These are phyloP conservation scores for Cetoscarus ocellatus DNA, from an alignment of 2,797 vertebrate genomes.

Conservation along the genomic window DNA sequence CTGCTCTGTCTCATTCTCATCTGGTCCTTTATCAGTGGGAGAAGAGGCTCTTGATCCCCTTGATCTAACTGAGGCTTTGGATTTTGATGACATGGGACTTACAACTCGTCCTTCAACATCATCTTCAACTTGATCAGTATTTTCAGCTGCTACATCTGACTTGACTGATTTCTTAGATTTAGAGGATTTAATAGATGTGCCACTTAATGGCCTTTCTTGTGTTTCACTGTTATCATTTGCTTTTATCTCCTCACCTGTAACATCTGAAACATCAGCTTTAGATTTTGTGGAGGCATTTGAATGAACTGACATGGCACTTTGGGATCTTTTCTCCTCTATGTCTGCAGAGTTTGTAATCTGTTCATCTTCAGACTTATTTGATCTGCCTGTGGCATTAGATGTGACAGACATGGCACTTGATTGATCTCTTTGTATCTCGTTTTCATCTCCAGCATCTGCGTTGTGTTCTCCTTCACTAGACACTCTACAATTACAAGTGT, in stretches of 20 bases:
- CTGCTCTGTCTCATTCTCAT: conserved; percentile 43
- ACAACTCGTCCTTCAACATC: conserved; percentile 45
- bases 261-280: conserved; percentile 38
- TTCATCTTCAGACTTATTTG: conserved; percentile 52
- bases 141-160: conserved; percentile 45
- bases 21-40: conserved; percentile 25
- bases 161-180: conserved; percentile 54
- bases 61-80: conserved; percentile 58
- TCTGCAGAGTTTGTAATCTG: conserved; percentile 37
- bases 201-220: conserved; percentile 54
- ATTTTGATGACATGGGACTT: conserved; percentile 64
- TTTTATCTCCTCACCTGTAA: conserved; percentile 37
- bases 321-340: conserved; percentile 42
- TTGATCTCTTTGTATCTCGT: conserved; percentile 56
- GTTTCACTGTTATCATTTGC: conserved; percentile 31
- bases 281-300: conserved; percentile 69
- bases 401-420: conserved; percentile 78
- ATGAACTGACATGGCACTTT: conserved; percentile 76
- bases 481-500: conserved; percentile 57
- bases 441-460: conserved; percentile 34
- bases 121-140: conserved; percentile 36
- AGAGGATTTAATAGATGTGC: conserved; percentile 58
- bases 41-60: conserved; percentile 43
- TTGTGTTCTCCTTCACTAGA: conserved; percentile 28
- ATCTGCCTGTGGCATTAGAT: conserved; percentile 67